Evolutionary conservation across 2,888 invertebrate genomes (phyloP), one percentile per base, ranked within the genome.

Genomic region (Coleophora flavipennella): DNA sequence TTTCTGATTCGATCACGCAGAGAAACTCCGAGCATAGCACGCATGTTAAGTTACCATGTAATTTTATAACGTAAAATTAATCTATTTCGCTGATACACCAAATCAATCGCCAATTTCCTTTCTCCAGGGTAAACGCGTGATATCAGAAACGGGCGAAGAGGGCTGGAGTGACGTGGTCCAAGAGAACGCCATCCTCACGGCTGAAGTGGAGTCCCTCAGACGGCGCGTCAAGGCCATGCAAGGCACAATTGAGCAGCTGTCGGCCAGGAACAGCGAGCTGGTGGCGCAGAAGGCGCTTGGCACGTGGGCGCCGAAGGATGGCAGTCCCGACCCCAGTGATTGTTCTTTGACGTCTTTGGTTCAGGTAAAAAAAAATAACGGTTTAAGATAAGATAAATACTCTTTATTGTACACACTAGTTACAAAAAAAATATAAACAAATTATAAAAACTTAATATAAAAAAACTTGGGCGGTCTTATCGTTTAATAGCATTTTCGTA

Each of bases 211-310:
- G 59, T 93, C 95, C 48, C 83, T 98, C 28, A 86, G 96, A 33
- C 92, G 94, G 9, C 85, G 98, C 38, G 90, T 98, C 1, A 98
- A 98, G 80, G 96, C 97, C 2, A 89, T 98, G 88, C 96, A 97
- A 64, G 96, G 96, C 59, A 97, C 97, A 0, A 92, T 97, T 13
- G 96, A 97, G 52, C 89, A 91, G 39, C 74, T 98, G 34, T 95
- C 94, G 0, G 89, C 90, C 0, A 89, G 92, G 64, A 97, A 97
- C 69, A 90, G 92, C 3, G 89, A 93, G 53, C 78, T 98, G 7
- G 64, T 95, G 50, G 88, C 95, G 0, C 93, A 95, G 67, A 92
- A 91, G 69, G 92, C 91, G 20, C 77, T 89, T 6, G 88, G 88
- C 1, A 83, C 83, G 39, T 92, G 91, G 90, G 86, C 64, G 8